Evolutionary conservation across 1,140 invertebrate genomes (phyloP), one percentile per base, ranked within the genome.

Genomic region (Sitophilus oryzae): DNA sequence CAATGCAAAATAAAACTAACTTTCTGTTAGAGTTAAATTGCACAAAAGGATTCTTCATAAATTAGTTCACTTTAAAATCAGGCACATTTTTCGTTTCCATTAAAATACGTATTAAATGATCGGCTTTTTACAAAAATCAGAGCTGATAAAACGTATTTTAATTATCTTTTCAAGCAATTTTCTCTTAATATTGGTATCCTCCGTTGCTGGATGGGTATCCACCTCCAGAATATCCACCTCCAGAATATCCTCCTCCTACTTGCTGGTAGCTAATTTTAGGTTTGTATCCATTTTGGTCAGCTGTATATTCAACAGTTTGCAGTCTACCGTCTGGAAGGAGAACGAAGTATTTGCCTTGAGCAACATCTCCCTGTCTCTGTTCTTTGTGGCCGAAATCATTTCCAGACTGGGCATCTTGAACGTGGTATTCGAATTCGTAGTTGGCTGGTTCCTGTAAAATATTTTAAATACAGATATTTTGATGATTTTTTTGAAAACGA

Each of bases 241-340:
- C 73, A 45, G 71, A 71, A 21, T 70, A 70, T 34, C 77, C 78
- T 15, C 69, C 69, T 21, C 76, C 78, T 2, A 77, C 74, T 56
- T 83, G 80, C 66, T 84, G 83, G 62, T 86, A 85, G 20, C 80
- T 79, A 65, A 91, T 85, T 60, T 79, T 82, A 1, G 87, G 86
- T 63, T 83, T 83, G 74, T 86, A 91, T 16, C 87, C 88, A 40
- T 83, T 76, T 59, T 80, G 77, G 59, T 89, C 85, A 9, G 86
- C 86, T 64, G 82, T 80, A 69, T 91, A 91, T 59, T 85, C 81
- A 0, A 91, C 88, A 45, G 79, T 75, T 73, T 88, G 86, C 63
- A 82, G 82, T 57, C 85, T 82, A 48, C 86, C 86, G 71, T 89
- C 86, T 56, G 86, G 85, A 41, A 88, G 71, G 2, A 86, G 73